These are phyloP conservation scores for Empidonax traillii DNA, from an alignment of 2,113 vertebrate genomes.

Conservation along the genomic window DNA sequence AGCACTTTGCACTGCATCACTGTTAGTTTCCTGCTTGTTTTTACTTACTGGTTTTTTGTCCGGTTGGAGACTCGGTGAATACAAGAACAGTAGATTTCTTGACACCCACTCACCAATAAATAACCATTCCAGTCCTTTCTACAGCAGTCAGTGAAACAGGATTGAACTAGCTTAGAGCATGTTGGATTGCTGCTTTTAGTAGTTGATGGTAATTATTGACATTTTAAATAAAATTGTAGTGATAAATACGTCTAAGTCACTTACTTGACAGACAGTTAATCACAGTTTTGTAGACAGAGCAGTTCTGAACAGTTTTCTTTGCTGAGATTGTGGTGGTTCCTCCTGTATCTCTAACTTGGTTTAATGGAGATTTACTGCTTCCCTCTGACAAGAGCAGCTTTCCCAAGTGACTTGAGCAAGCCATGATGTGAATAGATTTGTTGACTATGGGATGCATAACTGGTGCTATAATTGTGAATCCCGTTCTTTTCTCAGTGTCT, in stretches of 20 bases:
- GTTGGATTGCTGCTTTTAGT: not conserved
- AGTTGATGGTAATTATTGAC: not conserved
- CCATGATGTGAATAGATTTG: constrained; percentile 77
- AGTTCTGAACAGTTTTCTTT: not conserved
- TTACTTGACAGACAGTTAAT: not conserved
- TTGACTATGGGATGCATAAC: constrained; percentile 66
- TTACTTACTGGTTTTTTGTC: not conserved
- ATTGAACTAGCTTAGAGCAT: not conserved
- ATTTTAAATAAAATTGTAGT: not conserved
- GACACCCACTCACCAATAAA: not conserved
- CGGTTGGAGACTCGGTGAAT: not conserved
- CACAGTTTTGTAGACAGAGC: not conserved
- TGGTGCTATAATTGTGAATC: constrained; percentile 49
- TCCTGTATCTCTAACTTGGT: constrained; percentile 37
- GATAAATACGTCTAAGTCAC: not conserved
- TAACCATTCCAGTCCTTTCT: not conserved
- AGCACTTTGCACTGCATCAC: not conserved
- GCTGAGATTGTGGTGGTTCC: not conserved
- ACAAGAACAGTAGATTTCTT: not conserved
- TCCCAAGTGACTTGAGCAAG: constrained; percentile 62
- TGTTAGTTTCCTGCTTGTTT: not conserved
- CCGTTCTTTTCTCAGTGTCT: constrained; percentile 32
- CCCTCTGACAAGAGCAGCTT: constrained; percentile 38
- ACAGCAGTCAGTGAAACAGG: not conserved
- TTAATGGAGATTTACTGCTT: constrained; percentile 68